A percentile compares a stretch with the other conserved stretches of the same genome.
Evolutionary conservation across 2,113 vertebrate species (phyloP).

Genomic region (Syngnathus floridae): DNA sequence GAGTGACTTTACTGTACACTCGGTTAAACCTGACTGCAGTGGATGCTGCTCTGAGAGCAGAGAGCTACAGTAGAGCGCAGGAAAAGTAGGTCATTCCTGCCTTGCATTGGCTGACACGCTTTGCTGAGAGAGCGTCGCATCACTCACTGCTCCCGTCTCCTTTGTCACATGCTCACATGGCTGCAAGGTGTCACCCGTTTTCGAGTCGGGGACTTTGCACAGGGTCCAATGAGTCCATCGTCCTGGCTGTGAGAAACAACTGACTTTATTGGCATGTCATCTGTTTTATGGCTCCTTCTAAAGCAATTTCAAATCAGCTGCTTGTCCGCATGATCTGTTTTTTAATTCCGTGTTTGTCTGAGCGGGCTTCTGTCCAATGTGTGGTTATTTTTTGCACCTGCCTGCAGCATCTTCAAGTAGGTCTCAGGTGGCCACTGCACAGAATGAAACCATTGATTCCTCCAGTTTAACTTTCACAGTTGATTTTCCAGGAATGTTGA

Average conservation of each 20-base stretch:
- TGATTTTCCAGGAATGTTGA: neutral
- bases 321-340: constrained; percentile 22
- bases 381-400: constrained; percentile 11
- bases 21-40: constrained; percentile 55
- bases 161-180: constrained; percentile 6
- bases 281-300: constrained; percentile 18
- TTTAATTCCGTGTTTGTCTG: constrained; percentile 15
- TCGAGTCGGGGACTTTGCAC: neutral
- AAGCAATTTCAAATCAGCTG: constrained; percentile 17
- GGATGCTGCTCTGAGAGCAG: constrained; percentile 42
- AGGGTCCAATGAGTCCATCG: neutral
- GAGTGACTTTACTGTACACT: constrained; percentile 67
- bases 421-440: constrained; percentile 21
- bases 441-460: constrained; percentile 9
- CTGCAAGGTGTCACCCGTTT: constrained; percentile 18
- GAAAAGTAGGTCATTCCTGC: constrained; percentile 71
- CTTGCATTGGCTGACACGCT: constrained; percentile 52
- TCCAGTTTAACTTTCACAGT: neutral
- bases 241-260: constrained; percentile 14
- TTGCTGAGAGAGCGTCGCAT: constrained; percentile 41
- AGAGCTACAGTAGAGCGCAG: constrained; percentile 48
- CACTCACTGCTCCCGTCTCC: constrained; percentile 34
- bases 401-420: constrained; percentile 9
- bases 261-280: constrained; percentile 25
- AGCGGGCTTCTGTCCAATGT: constrained; percentile 8